Base-by-base conservation (phyloP, 2,113 vertebrate genomes). In the Sorex araneus region DNA sequence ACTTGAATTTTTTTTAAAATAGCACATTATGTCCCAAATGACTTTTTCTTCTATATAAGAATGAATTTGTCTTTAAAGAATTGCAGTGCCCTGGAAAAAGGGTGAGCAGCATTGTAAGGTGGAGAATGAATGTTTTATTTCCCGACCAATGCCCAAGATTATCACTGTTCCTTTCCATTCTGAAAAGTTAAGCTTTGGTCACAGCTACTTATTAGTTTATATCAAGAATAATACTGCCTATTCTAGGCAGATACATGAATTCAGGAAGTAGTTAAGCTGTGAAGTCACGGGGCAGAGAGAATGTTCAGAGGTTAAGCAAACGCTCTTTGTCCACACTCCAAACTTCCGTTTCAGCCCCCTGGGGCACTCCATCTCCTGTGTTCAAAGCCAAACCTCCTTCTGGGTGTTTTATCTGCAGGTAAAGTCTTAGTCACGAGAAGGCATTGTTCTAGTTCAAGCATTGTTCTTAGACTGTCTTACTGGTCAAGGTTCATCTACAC, bases 381-480 rank as follows among this genome's bases (percentile, higher is more conserved):
- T 76, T 94, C 70, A 91, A 92, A 92, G n/a, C 36, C 70, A 86
- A 84, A 28, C 32, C 63, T 47, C 70, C 63, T 88, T 92, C 57
- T 43, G 40, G 32, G 67, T 27, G 67, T 95, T 93, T 90, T 28
- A 28, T 43, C 90, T 82, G 34, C 63, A 64, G 6, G 18, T 74
- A 88, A 80, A 83, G 67, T 64, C 87, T 89, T 47, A 80, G 70
- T 94, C 43, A 50, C 80, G 30, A 12, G 45, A 93, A 94, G 63
- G 47, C 45, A 90, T 90, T 93, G 82, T 94, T 85, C 84, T 67
- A 40, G 71, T 66, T 81, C 32, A 93, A 30, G 23, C 54, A 85
- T 83, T 93, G 67, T 95, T 87, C 87, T 93, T 79, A 45, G 89
- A 79, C 86, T 95, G 67, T 76, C 87, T 64, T 45, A 47, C 19